Evolutionary conservation across 2,113 vertebrate genomes (phyloP), one percentile per base, ranked within the genome.

Genomic region (Melospiza melodia): DNA sequence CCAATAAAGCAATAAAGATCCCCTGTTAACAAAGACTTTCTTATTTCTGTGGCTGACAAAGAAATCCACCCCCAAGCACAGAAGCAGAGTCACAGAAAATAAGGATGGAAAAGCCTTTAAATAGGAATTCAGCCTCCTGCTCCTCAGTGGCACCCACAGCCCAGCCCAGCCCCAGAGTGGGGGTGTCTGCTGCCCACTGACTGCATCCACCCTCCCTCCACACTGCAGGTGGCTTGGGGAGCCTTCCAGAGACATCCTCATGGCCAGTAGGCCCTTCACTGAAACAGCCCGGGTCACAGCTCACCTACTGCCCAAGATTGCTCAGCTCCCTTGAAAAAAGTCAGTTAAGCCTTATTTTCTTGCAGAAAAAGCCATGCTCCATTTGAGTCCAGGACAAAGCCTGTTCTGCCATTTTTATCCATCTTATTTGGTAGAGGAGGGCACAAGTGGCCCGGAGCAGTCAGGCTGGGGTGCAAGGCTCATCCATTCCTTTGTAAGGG

Each of bases 141-240:
- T 72, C 24, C 48, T 87, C 37, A 72, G 28, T 68, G 69, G 39
- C 23, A 69, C 9, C 13, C n/a, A 41, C 3, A 8, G 55, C 19
- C 43, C 7, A 69, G 0, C 17, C 11, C 54, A 41, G 24, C 16
- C 51, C 33, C 3, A 9, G 11, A 22, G 23, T 3, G 11, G 3
- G 16, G 3, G 7, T 51, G 12, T 58, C 66, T 58, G 4, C 37
- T 37, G 33, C 62, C 37, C 3, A 3, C 23, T 54, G 33, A 11
- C 27, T 3, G 0, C 48, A 55, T 63, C 46, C 3, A 0, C 51
- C 21, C 28, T 30, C 31, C 7, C 24, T 87, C 24, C 55, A 58
- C 0, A 0, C 5, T n/a, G 44, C 21, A 57, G 31, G 22, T 54
- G 43, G 25, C 30, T 23, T 63, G 51, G 33, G 9, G 11, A 81